Evolutionary conservation across 2,113 vertebrate species (phyloP).

Genomic region (Pangasianodon gigas): DNA sequence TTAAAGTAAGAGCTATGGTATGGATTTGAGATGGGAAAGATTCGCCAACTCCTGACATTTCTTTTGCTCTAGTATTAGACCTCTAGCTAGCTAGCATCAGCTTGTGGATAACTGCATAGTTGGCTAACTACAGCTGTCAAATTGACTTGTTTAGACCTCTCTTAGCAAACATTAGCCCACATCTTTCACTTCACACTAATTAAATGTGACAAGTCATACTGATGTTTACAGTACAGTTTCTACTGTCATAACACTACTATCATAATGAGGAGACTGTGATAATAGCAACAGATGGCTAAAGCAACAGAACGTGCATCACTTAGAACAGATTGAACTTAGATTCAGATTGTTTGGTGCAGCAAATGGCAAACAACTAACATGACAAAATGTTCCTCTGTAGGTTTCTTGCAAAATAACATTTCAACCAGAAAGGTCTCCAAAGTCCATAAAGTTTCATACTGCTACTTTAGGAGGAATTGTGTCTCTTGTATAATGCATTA

Average conservation of each 20-base stretch:
- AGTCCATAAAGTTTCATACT: background rate
- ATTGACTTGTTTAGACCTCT: too few species aligned
- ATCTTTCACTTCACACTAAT: background rate
- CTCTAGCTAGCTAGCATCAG: background rate
- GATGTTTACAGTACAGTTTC: too few species aligned
- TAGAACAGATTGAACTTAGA: too few species aligned
- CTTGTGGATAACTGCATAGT: background rate
- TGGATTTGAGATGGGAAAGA: background rate
- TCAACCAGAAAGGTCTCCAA: background rate
- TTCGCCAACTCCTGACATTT: background rate
- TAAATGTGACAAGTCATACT: background rate
- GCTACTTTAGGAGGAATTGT: background rate
- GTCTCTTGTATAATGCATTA: background rate
- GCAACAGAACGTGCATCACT: background rate
- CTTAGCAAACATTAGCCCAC: too few species aligned
- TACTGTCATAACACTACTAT: too few species aligned
- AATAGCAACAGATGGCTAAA: too few species aligned
- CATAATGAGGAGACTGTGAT: too few species aligned
- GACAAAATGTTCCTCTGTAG: too few species aligned
- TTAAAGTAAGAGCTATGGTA: too few species aligned
- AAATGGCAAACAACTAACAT: too few species aligned
- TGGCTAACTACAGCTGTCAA: too few species aligned
- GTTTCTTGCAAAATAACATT: background rate
- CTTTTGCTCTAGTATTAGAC: background rate
- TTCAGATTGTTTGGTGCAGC: too few species aligned